phyloP scores from a whole-genome alignment of 2,797 vertebrate species.

The Calcarius lapponicus region DNA sequence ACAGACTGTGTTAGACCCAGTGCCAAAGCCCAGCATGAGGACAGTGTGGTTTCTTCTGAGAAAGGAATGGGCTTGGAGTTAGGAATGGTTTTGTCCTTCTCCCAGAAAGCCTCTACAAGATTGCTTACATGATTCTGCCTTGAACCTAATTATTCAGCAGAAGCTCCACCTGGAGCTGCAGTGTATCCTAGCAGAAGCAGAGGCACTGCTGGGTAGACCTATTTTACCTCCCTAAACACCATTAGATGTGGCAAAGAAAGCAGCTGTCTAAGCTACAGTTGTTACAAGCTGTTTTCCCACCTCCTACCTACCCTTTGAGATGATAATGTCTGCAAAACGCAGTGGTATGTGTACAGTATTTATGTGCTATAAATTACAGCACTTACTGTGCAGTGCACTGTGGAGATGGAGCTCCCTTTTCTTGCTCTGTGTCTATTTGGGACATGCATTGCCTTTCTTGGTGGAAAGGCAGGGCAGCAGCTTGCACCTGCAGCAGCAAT shows the following conservation, averaged over 20 bases:
- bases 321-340: slow-evolving; percentile 34
- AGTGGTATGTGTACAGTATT: background rate
- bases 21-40: background rate
- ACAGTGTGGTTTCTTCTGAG: background rate
- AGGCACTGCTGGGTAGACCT: slow-evolving; percentile 8
- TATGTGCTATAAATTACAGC: slow-evolving; percentile 30
- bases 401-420: slow-evolving; percentile 12
- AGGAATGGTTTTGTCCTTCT: slow-evolving; percentile 3
- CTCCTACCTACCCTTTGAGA: slow-evolving; percentile 52
- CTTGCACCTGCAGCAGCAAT: background rate
- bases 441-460: background rate
- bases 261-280: slow-evolving; percentile 37
- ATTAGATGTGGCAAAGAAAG: slow-evolving; percentile 23
- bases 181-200: background rate
- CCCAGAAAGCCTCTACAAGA: background rate
- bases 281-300: slow-evolving; percentile 48
- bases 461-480: background rate
- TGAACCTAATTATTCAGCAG: slow-evolving; percentile 45
- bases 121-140: background rate
- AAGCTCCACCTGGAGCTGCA: background rate
- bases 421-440: background rate
- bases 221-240: slow-evolving; percentile 39
- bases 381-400: background rate
- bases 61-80: background rate
- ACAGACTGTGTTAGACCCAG: background rate